Percentiles rank a stretch among this genome's conserved stretches.
These are phyloP conservation scores for Drosophila lacicola DNA, from an alignment of 2,888 invertebrate genomes.

Conservation along the genomic window DNA sequence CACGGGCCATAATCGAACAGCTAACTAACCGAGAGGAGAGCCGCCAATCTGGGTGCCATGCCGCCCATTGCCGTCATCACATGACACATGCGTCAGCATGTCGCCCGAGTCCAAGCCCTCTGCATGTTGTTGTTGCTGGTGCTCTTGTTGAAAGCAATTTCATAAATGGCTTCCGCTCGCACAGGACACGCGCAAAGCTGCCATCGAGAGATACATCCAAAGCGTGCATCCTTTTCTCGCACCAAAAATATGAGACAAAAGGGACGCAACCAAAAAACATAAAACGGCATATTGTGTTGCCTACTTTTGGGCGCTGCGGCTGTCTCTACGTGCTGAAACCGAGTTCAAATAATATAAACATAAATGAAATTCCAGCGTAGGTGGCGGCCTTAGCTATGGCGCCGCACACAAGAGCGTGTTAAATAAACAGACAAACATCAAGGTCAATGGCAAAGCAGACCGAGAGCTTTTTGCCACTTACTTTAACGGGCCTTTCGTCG, in stretches of 20 bases:
- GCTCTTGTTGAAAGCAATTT: conserved; percentile 68
- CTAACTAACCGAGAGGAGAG: conserved; percentile 19
- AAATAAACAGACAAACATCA: conserved; percentile 43
- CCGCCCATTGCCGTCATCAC: conserved; percentile 45
- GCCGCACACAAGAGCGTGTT: conserved; percentile 37
- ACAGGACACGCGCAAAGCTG: conserved; percentile 47
- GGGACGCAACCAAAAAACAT: conserved; percentile 3
- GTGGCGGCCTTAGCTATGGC: conserved; percentile 28
- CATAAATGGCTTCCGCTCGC: conserved; percentile 74
- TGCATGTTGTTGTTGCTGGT: conserved; percentile 21
- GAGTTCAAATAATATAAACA: conserved; percentile 62
- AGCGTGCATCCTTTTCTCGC: conserved; percentile 43
- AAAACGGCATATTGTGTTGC: conserved; percentile 40
- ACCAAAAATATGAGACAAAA: conserved; percentile 15
- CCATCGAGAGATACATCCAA: conserved; percentile 17
- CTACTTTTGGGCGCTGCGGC: conserved; percentile 38
- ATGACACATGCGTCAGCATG: conserved; percentile 52
- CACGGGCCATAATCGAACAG: conserved; percentile 49
- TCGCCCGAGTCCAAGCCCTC: conserved; percentile 59
- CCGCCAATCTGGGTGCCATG: background rate
- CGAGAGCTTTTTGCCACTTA: background rate
- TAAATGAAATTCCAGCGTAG: conserved; percentile 35
- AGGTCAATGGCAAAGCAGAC: conserved; percentile 38
- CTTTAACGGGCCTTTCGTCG: background rate
- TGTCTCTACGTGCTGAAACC: conserved; percentile 45